Conservation (phyloP, 2,797 vertebrate species). For the Chaetophractus vellerosus region DNA sequence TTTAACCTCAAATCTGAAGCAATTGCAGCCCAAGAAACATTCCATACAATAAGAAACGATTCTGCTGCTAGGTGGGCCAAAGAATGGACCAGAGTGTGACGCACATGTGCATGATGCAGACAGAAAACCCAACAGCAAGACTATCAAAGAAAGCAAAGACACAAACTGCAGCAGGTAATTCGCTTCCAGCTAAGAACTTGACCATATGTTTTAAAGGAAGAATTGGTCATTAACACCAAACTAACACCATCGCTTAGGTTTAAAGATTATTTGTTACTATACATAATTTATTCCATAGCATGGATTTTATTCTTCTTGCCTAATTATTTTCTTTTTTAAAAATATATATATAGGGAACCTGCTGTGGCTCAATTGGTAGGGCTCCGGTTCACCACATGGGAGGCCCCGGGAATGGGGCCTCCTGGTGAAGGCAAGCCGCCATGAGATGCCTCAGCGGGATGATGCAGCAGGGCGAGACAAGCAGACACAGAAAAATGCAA, state of each 20-base stretch:
- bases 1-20: not conserved
- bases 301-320: conserved; percentile 16
- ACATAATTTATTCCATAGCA: not conserved
- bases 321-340: conserved; percentile 40
- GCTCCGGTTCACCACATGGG: too few species aligned
- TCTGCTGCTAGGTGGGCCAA: not conserved
- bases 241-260: not conserved
- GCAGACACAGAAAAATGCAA: too few species aligned
- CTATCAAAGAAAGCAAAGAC: not conserved
- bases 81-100: not conserved
- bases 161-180: not conserved
- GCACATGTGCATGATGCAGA: not conserved
- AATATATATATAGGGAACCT: too few species aligned
- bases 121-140: not conserved
- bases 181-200: conserved; percentile 32
- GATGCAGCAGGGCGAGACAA: too few species aligned
- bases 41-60: not conserved
- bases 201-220: conserved; percentile 28
- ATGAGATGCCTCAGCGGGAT: too few species aligned
- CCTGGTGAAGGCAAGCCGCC: too few species aligned
- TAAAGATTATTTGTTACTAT: conserved; percentile 25
- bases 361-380: too few species aligned
- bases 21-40: not conserved
- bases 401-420: too few species aligned
- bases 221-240: not conserved